A percentile compares a stretch with the other conserved stretches of the same genome.
These are phyloP conservation scores for Eledona agricola DNA, from an alignment of 2,888 invertebrate genomes.

Conservation along the genomic window DNA sequence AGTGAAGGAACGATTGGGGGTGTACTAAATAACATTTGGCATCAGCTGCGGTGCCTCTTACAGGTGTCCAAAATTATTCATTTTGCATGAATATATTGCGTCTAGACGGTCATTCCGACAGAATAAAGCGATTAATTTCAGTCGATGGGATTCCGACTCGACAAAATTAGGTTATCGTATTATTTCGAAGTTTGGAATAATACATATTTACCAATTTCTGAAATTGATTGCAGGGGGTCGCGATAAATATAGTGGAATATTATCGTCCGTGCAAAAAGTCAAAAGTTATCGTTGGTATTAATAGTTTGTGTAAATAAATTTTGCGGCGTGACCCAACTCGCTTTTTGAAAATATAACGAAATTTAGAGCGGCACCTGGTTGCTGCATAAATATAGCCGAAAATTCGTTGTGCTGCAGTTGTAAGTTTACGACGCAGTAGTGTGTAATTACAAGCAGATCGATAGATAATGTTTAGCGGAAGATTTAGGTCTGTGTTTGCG, in stretches of 20 bases:
- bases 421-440: slow-evolving; percentile 15
- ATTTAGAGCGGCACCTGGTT: too few species aligned
- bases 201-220: slow-evolving; percentile 9
- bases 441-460: slow-evolving; percentile 15
- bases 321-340: too few species aligned
- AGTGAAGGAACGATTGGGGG: too few species aligned
- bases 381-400: slow-evolving; percentile 10
- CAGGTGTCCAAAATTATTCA: too few species aligned
- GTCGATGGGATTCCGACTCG: too few species aligned
- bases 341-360: too few species aligned
- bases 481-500: slow-evolving; percentile 7
- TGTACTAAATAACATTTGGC: too few species aligned
- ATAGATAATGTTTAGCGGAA: slow-evolving; percentile 16
- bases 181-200: slow-evolving; percentile 19
- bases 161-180: slow-evolving; percentile 17
- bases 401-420: neutral
- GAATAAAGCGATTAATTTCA: slow-evolving; percentile 10
- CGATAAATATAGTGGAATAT: slow-evolving; percentile 29
- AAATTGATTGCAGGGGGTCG: slow-evolving; percentile 28
- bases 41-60: too few species aligned
- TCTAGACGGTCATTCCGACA: slow-evolving; percentile 14
- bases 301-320: too few species aligned
- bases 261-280: slow-evolving; percentile 17
- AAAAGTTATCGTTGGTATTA: slow-evolving; percentile 23
- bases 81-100: slow-evolving; percentile 13